Base-by-base conservation (phyloP, 2,888 invertebrate genomes). In the Eupithecia exiguata region DNA sequence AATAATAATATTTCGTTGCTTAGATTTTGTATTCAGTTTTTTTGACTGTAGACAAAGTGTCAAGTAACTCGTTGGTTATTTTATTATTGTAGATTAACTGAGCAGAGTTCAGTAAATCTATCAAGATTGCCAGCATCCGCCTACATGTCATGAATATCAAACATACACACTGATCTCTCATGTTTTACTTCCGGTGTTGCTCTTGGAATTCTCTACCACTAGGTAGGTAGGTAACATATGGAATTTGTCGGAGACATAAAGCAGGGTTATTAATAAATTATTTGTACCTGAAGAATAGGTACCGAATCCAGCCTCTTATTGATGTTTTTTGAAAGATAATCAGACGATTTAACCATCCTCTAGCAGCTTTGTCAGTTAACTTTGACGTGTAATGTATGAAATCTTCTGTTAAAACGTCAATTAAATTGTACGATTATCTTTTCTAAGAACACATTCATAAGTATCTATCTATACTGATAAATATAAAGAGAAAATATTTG, bases 81-180 rank as follows among this genome's bases (percentile, higher is more conserved):
- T 30, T 68, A 63, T 74, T 70, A n/a, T n/a, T n/a, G n/a, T n/a
- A 74, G 70, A 71, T 73, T 62, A 71, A 67, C 61, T 25, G 53
- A 40, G 36, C 36, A 18, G 69, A 68, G 74, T 70, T 76, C 72
- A 53, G 82, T 85, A 82, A 81, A 87, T 85, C 80, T 83, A 80
- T 76, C 77, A 78, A 82, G 87, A 90, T 89, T 87, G 84, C 69
- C 75, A 78, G 84, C 82, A 88, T 91, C 89, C 91, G 90, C 86
- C 85, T 83, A 82, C 83, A 71, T 30, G 38, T n/a, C 49, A 40
- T 36, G 21, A 70, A 53, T 25, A 49, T 10, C 67, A 73, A 25
- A 40, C 21, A 5, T 38, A n/a, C 43, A 66, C 25, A 65, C 38
- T 38, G 36, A 65, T 38, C 30, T 62, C 18, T 30, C 62, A 30